Conservation (phyloP, 35 echinoderm and acorn worm species). For the Holothuria glaberrima region DNA sequence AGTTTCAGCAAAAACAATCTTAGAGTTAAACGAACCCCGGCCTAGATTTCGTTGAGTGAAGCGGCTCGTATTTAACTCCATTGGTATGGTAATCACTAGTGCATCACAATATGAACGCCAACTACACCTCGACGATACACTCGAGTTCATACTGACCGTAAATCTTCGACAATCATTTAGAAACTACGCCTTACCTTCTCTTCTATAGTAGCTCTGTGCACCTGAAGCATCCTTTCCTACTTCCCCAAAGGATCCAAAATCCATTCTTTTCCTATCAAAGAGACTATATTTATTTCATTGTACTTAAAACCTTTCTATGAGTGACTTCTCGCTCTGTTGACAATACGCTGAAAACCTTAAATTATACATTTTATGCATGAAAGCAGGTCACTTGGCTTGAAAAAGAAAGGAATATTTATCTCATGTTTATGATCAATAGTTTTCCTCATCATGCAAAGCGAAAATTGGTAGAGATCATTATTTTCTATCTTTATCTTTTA, state of each 20-base stretch:
- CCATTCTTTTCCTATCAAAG: conserved; percentile 47
- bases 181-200: not conserved
- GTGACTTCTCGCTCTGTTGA: conserved; percentile 51
- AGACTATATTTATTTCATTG: conserved; percentile 54
- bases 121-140: not conserved
- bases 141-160: conserved; percentile 12
- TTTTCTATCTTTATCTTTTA: not conserved
- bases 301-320: conserved; percentile 38
- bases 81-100: too few relatives aligned
- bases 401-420: conserved; percentile 49
- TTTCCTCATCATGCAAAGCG: conserved; percentile 30
- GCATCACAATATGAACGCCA: too few relatives aligned
- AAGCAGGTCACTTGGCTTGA: conserved; percentile 47
- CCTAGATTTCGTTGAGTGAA: not conserved
- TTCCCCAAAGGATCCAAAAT: conserved; percentile 29
- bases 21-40: not conserved
- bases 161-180: conserved; percentile 6
- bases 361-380: conserved; percentile 66
- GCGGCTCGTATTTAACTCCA: not conserved
- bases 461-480: conserved; percentile 12
- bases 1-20: not conserved
- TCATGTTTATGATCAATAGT: conserved; percentile 38
- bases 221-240: not conserved
- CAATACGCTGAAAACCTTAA: conserved; percentile 39
- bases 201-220: not conserved